phyloP scores from a whole-genome alignment of 1,140 invertebrate genomes.

The Hypothenemus hampei region DNA sequence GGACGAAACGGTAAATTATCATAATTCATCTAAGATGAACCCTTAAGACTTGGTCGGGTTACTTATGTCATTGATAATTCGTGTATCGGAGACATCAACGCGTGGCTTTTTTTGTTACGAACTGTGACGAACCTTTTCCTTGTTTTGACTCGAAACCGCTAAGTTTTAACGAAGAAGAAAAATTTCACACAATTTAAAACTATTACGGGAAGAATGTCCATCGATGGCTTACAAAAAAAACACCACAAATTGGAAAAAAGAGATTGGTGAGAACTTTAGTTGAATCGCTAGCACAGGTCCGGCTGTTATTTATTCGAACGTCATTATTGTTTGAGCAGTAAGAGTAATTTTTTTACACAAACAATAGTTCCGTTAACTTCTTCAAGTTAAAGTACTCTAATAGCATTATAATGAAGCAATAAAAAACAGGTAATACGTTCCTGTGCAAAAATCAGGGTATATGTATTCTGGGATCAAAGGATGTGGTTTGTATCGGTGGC shows the following conservation, averaged over 20 bases:
- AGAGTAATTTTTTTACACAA: no score
- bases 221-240: background rate
- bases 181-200: background rate
- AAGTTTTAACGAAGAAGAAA: no score
- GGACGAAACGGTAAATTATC: slow-evolving; percentile 23
- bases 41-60: no score
- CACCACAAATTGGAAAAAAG: background rate
- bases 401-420: background rate
- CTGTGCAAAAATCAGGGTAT: slow-evolving; percentile 3
- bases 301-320: no score
- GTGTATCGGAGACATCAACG: no score
- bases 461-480: slow-evolving; percentile 6
- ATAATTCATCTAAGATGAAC: no score
- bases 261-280: slow-evolving; percentile 7
- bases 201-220: background rate
- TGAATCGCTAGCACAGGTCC: background rate
- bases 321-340: no score
- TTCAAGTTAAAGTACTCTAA: background rate
- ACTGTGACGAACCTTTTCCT: no score
- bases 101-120: no score
- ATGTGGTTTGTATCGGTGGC: slow-evolving; percentile 15
- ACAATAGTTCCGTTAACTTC: background rate
- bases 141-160: no score
- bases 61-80: no score
- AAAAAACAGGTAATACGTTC: background rate